phyloP scores from a whole-genome alignment of 2,797 vertebrate genomes.

The Cuniculus paca region DNA sequence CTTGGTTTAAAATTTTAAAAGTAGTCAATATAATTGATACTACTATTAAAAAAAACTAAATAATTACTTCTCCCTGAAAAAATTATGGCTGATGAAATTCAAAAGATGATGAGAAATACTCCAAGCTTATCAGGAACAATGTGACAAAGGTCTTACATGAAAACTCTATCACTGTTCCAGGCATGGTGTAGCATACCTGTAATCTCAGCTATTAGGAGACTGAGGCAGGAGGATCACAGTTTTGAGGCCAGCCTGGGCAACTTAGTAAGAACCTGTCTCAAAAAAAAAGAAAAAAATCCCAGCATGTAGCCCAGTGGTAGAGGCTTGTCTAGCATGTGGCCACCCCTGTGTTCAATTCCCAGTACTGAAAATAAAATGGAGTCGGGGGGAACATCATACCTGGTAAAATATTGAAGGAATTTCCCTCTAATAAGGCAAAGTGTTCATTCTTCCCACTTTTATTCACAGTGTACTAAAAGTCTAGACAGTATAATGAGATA shows the following conservation, averaged over 20 bases:
- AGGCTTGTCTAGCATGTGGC: not conserved
- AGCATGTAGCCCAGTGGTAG: not conserved
- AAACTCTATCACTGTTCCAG: not conserved
- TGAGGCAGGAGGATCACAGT: not conserved
- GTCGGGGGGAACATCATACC: not conserved
- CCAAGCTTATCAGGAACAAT: not conserved
- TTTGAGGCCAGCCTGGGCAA: not conserved
- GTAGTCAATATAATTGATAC: not conserved
- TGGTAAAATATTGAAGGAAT: not conserved
- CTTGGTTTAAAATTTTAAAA: conserved; percentile 24
- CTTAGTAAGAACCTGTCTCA: not conserved
- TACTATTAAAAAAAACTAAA: not conserved
- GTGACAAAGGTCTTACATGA: conserved; percentile 10
- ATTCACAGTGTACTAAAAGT: not conserved
- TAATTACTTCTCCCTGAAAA: not conserved
- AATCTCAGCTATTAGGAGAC: not conserved
- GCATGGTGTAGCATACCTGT: not conserved
- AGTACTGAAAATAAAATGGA: not conserved
- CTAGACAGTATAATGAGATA: not conserved
- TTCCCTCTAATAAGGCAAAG: not conserved
- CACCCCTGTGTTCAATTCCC: not conserved
- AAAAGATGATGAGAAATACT: conserved; percentile 32
- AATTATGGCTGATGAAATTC: not conserved
- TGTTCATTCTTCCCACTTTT: not conserved
- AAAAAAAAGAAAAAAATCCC: not conserved